Percentiles rank a stretch among this genome's conserved stretches.
Evolutionary conservation across 2,888 invertebrate species (phyloP).

Genomic region (Oxystoma pomonae): DNA sequence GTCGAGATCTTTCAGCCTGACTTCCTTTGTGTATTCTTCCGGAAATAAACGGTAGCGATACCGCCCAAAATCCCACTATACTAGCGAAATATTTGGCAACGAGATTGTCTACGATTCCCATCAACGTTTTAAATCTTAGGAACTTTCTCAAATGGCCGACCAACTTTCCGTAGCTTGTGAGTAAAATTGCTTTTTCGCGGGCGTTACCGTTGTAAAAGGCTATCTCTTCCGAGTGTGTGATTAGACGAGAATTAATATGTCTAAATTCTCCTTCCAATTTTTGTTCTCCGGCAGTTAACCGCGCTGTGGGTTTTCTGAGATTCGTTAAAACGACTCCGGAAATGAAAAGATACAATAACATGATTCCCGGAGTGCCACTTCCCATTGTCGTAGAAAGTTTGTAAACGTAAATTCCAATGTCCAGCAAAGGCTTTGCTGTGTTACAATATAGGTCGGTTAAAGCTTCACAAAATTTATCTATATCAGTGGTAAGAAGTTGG

Average conservation of each 20-base stretch:
- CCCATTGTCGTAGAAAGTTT: conserved; percentile 83
- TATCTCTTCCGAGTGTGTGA: conserved; percentile 96
- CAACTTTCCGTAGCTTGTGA: conserved; percentile 86
- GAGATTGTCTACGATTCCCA: conserved; percentile 95
- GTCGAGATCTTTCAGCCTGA: conserved; percentile 69
- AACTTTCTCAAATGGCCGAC: conserved; percentile 80
- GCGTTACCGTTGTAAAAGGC: conserved; percentile 79
- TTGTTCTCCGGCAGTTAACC: conserved; percentile 87
- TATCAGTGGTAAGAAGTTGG: conserved; percentile 91
- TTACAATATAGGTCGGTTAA: conserved; percentile 95
- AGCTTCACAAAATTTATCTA: conserved; percentile 96
- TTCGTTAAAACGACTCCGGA: conserved; percentile 86
- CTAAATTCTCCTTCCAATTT: conserved; percentile 98
- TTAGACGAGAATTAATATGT: conserved; percentile 91
- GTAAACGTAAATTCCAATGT: conserved; percentile 91
- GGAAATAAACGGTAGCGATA: conserved; percentile 90
- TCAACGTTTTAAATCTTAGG: conserved; percentile 81
- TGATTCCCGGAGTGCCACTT: conserved; percentile 81
- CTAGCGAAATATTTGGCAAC: conserved; percentile 95
- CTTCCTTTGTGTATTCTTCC: conserved; percentile 55
- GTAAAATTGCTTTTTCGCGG: conserved; percentile 81
- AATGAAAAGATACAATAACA: conserved; percentile 82
- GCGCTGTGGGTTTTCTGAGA: conserved; percentile 78
- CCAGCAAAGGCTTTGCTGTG: conserved; percentile 90
- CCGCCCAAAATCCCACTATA: conserved; percentile 93